Base-by-base conservation (phyloP, 2,797 vertebrate genomes). In the Phoeniculus purpureus region DNA sequence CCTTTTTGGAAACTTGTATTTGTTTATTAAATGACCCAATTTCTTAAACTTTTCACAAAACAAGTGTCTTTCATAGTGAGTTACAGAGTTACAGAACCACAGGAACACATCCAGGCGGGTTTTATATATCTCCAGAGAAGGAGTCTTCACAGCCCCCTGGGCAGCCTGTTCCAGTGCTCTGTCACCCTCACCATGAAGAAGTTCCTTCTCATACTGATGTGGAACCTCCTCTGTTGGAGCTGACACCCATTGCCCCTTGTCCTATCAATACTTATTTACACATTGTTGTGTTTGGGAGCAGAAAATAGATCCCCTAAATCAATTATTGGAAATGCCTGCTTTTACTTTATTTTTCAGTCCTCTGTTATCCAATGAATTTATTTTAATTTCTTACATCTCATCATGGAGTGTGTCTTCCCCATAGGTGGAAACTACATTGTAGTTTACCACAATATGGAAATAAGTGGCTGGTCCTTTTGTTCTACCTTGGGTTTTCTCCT, bases 401-500 rank as follows among this genome's bases (percentile, higher is more conserved):
- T 80, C 54, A 87, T 29, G 29, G 48, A 67, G 18, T 55, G 10
- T 81, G 13, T 92, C 77, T 94, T 93, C 86, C 70, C 87, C 19
- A 59, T n/a, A 72, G 55, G 32, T 90, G 25, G 71, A 75, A 95
- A 96, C 55, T 91, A 91, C 88, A 75, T 64, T 50, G n/a, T 62
- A 31, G 67, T 92, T 96, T 78, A 80, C 55, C n/a, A 74, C 94
- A 94, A 77, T 66, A 76, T n/a, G 64, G 78, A 95, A 96, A 81
- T 92, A 92, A 95, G 43, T 59, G 32, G 26, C 65, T 62, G 17
- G 20, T 79, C 13, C 10, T 71, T 80, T 88, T 22, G 31, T 93
- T 80, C 59, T 55, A 47, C 4, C 5, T 1, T 14, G n/a, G n/a
- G 47, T 68, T 59, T 64, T 54, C 12, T 55, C 25, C 59, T 26